A percentile compares a stretch with the other conserved stretches of the same genome.
Conservation (phyloP, 2,797 vertebrate genomes). For the Dicrostonyx torquatus region DNA sequence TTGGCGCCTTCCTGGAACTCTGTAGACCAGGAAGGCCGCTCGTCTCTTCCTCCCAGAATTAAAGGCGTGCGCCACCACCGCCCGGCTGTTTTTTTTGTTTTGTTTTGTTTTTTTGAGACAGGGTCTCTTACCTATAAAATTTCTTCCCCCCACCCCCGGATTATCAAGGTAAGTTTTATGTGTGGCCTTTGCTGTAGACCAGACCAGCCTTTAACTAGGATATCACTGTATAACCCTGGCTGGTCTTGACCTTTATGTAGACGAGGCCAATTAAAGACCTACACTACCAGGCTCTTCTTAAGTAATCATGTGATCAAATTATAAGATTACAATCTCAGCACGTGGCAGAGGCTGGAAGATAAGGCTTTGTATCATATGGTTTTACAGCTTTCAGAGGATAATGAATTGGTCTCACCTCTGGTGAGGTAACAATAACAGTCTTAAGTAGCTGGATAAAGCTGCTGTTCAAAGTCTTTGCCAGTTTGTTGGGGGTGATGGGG, state of each 20-base stretch:
- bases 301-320: neutral
- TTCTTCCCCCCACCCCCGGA: neutral
- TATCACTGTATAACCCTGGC: neutral
- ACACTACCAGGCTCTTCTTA: neutral
- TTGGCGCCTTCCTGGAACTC: too few relatives aligned
- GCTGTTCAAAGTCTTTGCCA: neutral
- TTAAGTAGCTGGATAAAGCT: too few relatives aligned
- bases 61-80: neutral
- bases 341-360: neutral
- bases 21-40: too few relatives aligned
- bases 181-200: neutral
- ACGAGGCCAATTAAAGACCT: neutral
- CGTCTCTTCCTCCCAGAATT: neutral
- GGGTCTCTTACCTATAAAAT: neutral
- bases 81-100: too few relatives aligned
- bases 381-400: neutral
- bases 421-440: neutral
- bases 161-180: too few relatives aligned
- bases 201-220: neutral
- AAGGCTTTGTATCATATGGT: neutral
- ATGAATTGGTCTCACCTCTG: neutral
- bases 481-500: neutral
- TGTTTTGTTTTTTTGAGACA: neutral
- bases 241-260: neutral
- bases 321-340: neutral